phyloP scores from a whole-genome alignment of 2,888 invertebrate genomes.

The Dryobotodes eremita region DNA sequence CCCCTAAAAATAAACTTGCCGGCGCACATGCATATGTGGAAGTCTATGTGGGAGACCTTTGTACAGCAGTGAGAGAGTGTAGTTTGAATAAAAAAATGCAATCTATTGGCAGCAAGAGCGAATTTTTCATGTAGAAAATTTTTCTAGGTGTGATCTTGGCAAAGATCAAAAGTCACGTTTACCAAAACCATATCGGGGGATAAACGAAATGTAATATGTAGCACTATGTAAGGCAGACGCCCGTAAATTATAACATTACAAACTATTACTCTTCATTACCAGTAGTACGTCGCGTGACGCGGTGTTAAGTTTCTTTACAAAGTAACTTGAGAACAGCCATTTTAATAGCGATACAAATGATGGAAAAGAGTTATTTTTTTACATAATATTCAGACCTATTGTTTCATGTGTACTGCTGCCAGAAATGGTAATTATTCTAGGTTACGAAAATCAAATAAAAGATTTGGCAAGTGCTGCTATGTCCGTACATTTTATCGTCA shows the following conservation, averaged over 20 bases:
- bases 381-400: slow-evolving; percentile 5
- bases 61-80: too few relatives aligned
- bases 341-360: slow-evolving; percentile 9
- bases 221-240: neutral
- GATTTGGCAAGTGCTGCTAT: neutral
- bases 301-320: slow-evolving; percentile 42
- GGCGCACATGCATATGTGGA: neutral
- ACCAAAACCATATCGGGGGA: neutral
- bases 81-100: neutral
- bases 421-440: neutral
- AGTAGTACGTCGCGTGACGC: neutral
- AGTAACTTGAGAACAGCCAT: slow-evolving; percentile 17
- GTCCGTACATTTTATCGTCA: neutral
- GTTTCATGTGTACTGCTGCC: slow-evolving; percentile 4
- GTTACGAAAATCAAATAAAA: neutral
- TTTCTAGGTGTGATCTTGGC: neutral
- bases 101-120: neutral
- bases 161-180: slow-evolving; percentile 14
- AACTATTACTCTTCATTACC: slow-evolving; percentile 44
- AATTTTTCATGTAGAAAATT: neutral
- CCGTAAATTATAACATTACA: slow-evolving; percentile 23
- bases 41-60: neutral
- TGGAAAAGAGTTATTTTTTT: slow-evolving; percentile 9
- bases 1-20: too few relatives aligned
- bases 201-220: neutral